Evolutionary conservation across 2,113 vertebrate species (phyloP), one percentile per base, ranked within the genome.

Genomic region (Spea bombifrons): DNA sequence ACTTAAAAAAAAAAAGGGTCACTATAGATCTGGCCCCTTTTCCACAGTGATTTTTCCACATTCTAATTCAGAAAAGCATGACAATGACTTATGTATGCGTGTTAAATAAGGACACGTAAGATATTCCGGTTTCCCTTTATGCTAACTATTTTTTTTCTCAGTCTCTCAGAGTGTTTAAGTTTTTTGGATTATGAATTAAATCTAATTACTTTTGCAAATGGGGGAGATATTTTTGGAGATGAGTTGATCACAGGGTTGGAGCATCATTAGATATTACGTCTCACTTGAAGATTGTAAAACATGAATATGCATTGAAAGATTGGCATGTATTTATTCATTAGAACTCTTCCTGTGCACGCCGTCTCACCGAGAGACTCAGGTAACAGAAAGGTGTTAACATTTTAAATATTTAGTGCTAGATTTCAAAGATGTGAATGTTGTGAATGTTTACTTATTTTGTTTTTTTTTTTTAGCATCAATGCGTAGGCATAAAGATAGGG

Each of bases 291-390:
- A 49, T 77, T 53, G 43, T 4, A 15, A 47, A 43, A 49, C 67
- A 77, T 77, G 75, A 77, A 77, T 77, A 77, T 77, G 75, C 17
- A 71, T 71, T 63, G 10, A 44, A 63, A 63, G 16, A 43, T 63
- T 59, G 45, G 17, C 46, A 70, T 63, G 61, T 45, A 71, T 77
- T 50, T 71, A 77, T 77, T 61, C 67, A 13, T 12, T 4, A 30
- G 46, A 65, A 59, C 8, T 30, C 30, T 30, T 30, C 30, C 30
- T 30, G 30, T 30, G 30, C 30, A 1, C 30, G 30, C 30, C 30
- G 30, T 30, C 30, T 30, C 30, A 30, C 30, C 30, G 30, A 30
- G 30, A 30, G 30, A 30, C 30, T 30, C 30, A 30, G 30, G 30
- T 30, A 30, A 30, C 30, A 30, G 30, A 30, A 30, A 30, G 30